Evolutionary conservation across 2,888 invertebrate genomes (phyloP).

Genomic region (Megastigmus dorsalis): DNA sequence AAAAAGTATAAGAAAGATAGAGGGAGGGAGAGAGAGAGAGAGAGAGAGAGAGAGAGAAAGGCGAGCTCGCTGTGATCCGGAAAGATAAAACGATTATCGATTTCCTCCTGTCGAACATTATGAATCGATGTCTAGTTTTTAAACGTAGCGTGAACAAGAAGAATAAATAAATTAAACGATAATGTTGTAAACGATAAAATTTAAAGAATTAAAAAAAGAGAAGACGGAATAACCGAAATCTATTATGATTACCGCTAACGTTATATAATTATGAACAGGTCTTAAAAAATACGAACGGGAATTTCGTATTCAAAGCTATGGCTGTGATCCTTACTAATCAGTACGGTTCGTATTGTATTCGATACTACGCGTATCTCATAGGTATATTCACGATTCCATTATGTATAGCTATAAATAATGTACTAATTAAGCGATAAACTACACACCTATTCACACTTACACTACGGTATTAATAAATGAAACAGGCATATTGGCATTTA

Average conservation of each 20-base stretch:
- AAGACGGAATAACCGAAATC: constrained; percentile 30
- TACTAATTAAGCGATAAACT: constrained; percentile 19
- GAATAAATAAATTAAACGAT: background rate
- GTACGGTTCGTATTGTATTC: constrained; percentile 68
- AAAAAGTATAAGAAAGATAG: too few species aligned
- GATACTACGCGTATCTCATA: constrained; percentile 64
- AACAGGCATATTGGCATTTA: background rate
- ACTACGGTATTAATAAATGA: constrained; percentile 25
- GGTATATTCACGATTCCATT: constrained; percentile 51
- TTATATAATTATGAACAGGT: constrained; percentile 68
- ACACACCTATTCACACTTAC: too few species aligned
- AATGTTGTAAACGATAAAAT: background rate
- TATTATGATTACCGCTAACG: constrained; percentile 66
- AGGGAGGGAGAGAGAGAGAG: too few species aligned
- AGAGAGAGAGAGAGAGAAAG: too few species aligned
- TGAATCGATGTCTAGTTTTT: constrained; percentile 60
- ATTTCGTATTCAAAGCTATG: constrained; percentile 74
- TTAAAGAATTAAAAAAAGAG: background rate
- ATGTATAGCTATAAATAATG: constrained; percentile 55
- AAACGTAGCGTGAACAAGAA: constrained; percentile 32
- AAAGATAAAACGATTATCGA: constrained; percentile 35
- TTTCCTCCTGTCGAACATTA: constrained; percentile 9
- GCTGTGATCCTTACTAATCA: constrained; percentile 72
- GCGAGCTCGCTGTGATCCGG: background rate
- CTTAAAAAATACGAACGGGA: constrained; percentile 70